These are phyloP conservation scores for Euphonia xanthogaster DNA, from an alignment of 2,797 vertebrate genomes.

Conservation along the genomic window DNA sequence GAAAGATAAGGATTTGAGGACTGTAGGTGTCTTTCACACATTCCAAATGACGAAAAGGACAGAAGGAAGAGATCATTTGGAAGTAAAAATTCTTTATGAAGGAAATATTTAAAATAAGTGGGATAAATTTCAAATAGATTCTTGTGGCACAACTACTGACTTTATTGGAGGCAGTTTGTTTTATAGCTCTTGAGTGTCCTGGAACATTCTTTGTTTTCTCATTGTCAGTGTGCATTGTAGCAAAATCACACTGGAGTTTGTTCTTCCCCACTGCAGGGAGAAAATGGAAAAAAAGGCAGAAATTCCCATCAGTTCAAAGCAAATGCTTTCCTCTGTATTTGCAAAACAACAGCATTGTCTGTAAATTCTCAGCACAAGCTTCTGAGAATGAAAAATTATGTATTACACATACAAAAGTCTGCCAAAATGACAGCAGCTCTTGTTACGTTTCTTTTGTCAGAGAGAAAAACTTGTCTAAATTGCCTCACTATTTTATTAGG, in stretches of 20 bases:
- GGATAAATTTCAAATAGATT: neutral
- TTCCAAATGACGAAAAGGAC: neutral
- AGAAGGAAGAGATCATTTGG: neutral
- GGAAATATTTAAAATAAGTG: neutral
- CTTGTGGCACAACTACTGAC: neutral
- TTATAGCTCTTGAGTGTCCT: neutral
- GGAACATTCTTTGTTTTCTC: neutral
- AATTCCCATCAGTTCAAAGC: neutral
- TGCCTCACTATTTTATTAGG: neutral
- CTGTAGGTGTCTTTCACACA: neutral
- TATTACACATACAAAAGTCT: neutral
- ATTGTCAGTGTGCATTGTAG: neutral
- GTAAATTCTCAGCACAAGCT: neutral
- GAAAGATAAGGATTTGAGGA: neutral
- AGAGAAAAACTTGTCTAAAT: neutral
- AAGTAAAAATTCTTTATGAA: neutral
- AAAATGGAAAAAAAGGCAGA: neutral
- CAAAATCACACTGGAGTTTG: neutral
- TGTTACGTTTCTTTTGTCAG: neutral
- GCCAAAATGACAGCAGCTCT: neutral
- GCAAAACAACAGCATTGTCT: neutral
- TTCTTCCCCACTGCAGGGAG: neutral
- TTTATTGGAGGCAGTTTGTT: neutral
- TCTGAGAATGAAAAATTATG: neutral
- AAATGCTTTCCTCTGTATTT: neutral